phyloP scores from a whole-genome alignment of 2,797 vertebrate genomes.

The Spondyliosoma cantharus region DNA sequence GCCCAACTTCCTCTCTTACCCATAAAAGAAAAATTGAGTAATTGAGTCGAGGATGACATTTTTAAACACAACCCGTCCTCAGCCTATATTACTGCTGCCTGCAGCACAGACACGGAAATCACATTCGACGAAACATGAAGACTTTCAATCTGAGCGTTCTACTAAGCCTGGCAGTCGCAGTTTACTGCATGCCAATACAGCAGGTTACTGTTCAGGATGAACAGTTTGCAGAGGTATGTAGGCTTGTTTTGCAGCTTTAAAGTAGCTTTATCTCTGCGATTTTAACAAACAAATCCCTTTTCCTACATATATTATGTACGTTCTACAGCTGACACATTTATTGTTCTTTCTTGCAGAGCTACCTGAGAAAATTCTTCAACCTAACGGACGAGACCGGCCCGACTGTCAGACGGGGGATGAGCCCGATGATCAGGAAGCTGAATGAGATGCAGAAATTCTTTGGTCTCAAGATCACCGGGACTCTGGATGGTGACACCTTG shows the following conservation, averaged over 20 bases:
- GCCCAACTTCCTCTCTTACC: conserved; percentile 44
- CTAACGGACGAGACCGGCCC: conserved; percentile 63
- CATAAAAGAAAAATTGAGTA: conserved; percentile 53
- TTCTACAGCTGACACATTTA: background rate
- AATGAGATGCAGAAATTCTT: conserved; percentile 89
- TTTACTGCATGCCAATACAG: conserved; percentile 59
- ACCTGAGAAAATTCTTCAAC: conserved; percentile 88
- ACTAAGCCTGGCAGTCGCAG: conserved; percentile 67
- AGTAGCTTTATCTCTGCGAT: background rate
- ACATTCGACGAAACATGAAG: conserved; percentile 71
- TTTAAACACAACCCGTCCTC: conserved; percentile 51
- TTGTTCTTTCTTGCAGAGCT: conserved; percentile 78
- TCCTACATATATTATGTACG: background rate
- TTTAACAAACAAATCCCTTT: background rate
- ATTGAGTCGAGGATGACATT: conserved; percentile 50
- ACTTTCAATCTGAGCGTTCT: conserved; percentile 69
- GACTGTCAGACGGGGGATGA: conserved; percentile 24
- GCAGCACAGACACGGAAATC: conserved; percentile 35
- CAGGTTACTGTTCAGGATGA: conserved; percentile 55
- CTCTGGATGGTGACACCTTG: conserved; percentile 84
- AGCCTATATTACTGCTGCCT: conserved; percentile 65
- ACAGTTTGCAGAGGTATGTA: conserved; percentile 75
- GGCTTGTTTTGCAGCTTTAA: background rate
- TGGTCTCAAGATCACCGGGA: conserved; percentile 86
- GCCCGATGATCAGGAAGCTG: conserved; percentile 77